These are phyloP conservation scores for Ivindomyrus marchei DNA, from an alignment of 2,113 vertebrate species.

Conservation along the genomic window DNA sequence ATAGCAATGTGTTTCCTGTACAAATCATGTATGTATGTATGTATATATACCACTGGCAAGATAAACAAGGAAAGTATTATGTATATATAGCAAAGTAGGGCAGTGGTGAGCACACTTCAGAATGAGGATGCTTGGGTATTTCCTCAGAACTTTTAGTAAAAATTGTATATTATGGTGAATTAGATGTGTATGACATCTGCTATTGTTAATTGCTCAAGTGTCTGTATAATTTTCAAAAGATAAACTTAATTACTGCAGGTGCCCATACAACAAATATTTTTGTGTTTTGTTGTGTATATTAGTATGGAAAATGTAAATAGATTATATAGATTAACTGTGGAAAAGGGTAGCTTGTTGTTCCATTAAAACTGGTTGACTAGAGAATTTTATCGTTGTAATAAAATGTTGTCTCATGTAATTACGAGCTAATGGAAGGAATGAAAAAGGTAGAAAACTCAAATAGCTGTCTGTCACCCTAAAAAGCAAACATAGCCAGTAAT, in stretches of 20 bases:
- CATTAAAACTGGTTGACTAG: background rate
- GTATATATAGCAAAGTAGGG: background rate
- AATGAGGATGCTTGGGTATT: background rate
- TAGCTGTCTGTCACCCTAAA: background rate
- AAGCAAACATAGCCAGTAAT: background rate
- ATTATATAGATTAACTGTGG: background rate
- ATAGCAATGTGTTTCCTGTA: background rate
- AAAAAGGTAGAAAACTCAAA: background rate
- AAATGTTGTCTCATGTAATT: background rate
- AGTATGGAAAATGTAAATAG: background rate
- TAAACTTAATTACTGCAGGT: background rate
- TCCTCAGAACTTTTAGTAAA: background rate
- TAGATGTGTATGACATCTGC: background rate
- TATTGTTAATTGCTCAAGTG: background rate
- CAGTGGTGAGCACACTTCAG: background rate
- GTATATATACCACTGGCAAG: background rate
- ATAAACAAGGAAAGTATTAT: background rate
- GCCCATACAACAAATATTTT: background rate
- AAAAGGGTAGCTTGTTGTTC: background rate
- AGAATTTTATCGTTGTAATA: background rate
- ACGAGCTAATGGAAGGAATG: background rate
- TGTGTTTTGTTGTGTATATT: background rate
- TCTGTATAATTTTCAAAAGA: background rate
- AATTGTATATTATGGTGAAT: background rate
- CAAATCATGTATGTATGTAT: slow-evolving; percentile 4